These are phyloP conservation scores for Coendou prehensilis DNA, from an alignment of 2,797 vertebrate genomes.

Conservation along the genomic window DNA sequence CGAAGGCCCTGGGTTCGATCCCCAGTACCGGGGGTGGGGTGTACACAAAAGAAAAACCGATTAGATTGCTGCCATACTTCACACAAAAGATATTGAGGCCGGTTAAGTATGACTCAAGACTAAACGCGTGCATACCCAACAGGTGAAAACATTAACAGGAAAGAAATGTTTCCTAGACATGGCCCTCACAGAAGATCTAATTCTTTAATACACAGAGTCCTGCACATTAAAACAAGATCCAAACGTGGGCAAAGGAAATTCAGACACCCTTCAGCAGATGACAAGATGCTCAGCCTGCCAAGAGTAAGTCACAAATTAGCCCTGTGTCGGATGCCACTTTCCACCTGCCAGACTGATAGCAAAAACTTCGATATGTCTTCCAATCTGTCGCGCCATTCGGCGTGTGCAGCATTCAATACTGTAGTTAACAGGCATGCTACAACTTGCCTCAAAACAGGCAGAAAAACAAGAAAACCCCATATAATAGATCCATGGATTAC, in stretches of 20 bases:
- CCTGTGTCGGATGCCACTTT: fast-evolving
- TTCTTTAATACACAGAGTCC: neutral
- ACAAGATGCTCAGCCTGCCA: too few species aligned
- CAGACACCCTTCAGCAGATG: too few species aligned
- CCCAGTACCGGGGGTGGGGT: neutral
- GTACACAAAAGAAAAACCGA: neutral
- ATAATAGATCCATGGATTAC: neutral
- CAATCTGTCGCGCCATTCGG: too few species aligned
- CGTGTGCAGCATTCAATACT: neutral
- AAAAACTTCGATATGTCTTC: too few species aligned
- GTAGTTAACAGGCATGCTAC: neutral
- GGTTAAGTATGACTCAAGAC: neutral
- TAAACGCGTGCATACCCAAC: neutral
- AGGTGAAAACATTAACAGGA: neutral
- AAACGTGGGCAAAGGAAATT: neutral
- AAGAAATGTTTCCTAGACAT: neutral
- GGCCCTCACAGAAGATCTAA: too few species aligned
- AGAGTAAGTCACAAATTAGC: fast-evolving
- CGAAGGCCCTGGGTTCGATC: neutral
- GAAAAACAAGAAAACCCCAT: neutral
- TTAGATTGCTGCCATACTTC: too few species aligned
- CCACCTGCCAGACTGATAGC: neutral
- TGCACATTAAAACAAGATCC: neutral
- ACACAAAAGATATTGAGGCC: neutral
- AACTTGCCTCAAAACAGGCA: neutral